Base-by-base conservation (phyloP, 1,140 invertebrate species). In the Plodia interpunctella region DNA sequence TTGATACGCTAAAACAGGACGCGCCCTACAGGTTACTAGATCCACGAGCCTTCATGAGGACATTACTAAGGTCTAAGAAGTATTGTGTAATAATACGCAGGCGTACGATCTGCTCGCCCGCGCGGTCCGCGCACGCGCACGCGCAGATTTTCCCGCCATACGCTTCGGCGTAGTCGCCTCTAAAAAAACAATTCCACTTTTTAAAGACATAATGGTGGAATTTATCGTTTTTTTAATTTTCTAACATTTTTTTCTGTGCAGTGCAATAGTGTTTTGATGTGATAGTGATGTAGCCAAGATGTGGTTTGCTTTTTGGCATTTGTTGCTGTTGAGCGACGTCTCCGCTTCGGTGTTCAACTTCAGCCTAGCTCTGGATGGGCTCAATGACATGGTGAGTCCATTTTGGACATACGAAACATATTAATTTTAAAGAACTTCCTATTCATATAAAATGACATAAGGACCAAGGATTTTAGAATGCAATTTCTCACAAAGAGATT, bases 71-170 rank as follows among this genome's bases (percentile, higher is more conserved):
- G 51, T 28, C 49, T 63, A 64, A 65, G 66, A 64, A 67, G 38
- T 63, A 74, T 87, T 87, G 80, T 75, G 84, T 78, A 87, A 84
- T 72, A 66, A 73, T 68, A 32, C 30, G 63, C 68, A 74, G 75
- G 76, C 73, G 70, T 73, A 65, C 75, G 66, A 6, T 25, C 21
- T 25, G 21, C 21, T 25, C 21, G 21, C 21, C 21, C 6, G 72
- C 76, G 66, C 63, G 60, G 71, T 11, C 2, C 8, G 69, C 73
- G 80, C 78, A 74, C 75, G 65, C 72, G 80, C 78, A 78, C 73
- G 32, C 73, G 28, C 54, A 73, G 81, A 82, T 80, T 83, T 78
- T 83, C 75, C 76, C 77, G 78, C 77, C 78, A 81, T 74, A 73
- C 80, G 70, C 65, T 69, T 62, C 60, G 69, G 71, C 66, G 72